Base-by-base conservation (phyloP, 92 coral and sea anemone genomes). In the Paragorgia papillata region DNA sequence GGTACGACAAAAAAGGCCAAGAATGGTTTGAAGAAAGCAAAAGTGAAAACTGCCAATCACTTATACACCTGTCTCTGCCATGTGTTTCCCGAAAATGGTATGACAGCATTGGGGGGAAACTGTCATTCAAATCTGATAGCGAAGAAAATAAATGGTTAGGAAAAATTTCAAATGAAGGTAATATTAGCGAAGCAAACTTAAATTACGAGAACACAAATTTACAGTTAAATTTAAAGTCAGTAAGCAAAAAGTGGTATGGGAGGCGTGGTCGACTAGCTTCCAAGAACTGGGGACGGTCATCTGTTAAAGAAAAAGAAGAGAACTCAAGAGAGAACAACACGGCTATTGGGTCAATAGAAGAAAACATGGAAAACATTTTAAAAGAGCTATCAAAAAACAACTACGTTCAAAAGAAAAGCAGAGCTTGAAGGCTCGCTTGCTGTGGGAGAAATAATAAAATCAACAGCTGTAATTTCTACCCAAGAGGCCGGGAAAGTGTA, bases 401-500 rank as follows among this genome's bases (percentile, higher is more conserved):
- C 79, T 48, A 19, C 41, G 10, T 37, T 5, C 26, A 73, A 73
- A 73, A 50, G 79, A 31, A 73, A 27, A 30, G 18, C 79, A 50
- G 65, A 73, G 64, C 41, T 73, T 48, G 54, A n/a, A 40, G 79
- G 79, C 18, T 39, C 54, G 15, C 56, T 73, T 54, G 79, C 79
- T 53, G 65, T 56, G 56, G 79, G 79, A 15, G 46, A 54, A 48
- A 32, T 21, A 18, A 50, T 73, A 18, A 35, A 50, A 54, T 9
- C 68, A 30, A 24, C 65, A 8, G 7, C 34, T 48, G 62, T 73
- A 9, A 34, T 29, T 53, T 31, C 63, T 24, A 73, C 44, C 2
- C 79, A 73, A 29, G 49, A 30, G 15, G 79, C 79, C 28, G 79
- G 79, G 7, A 73, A 73, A 50, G 79, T 73, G 44, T 73, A 48